These are phyloP conservation scores for Lissonota sp. DNA, from an alignment of 2,888 invertebrate genomes.

Conservation along the genomic window DNA sequence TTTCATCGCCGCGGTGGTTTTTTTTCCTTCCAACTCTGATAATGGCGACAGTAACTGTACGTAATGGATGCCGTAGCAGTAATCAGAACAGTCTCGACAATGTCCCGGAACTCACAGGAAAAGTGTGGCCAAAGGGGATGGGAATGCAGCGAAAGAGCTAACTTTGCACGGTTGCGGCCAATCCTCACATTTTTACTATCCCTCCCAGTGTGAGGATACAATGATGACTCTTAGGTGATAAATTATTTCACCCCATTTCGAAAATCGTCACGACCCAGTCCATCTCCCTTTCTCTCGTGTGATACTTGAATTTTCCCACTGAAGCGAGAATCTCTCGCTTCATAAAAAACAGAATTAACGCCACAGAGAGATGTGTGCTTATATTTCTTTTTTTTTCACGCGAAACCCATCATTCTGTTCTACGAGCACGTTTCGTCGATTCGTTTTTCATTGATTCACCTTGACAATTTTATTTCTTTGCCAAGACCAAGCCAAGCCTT, in stretches of 20 bases:
- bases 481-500: background rate
- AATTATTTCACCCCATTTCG: conserved; percentile 50
- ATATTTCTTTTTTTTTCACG: conserved; percentile 1
- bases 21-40: conserved; percentile 40
- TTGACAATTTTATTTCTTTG: conserved; percentile 1
- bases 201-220: background rate
- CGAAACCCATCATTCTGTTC: background rate
- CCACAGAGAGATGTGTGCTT: background rate
- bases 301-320: conserved; percentile 5
- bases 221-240: conserved; percentile 36
- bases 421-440: background rate
- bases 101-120: conserved; percentile 35
- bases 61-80: conserved; percentile 52
- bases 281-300: conserved; percentile 17
- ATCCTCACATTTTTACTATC: conserved; percentile 13
- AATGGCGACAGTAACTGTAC: conserved; percentile 49
- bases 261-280: conserved; percentile 31
- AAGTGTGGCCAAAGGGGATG: background rate
- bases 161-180: background rate
- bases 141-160: background rate
- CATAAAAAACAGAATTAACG: conserved; percentile 19
- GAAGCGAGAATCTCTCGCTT: conserved; percentile 25
- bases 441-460: background rate
- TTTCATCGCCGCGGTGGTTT: background rate
- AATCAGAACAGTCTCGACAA: conserved; percentile 53